Evolutionary conservation across 2,797 vertebrate species (phyloP).

Genomic region (Lepilemur ruficaudatus): DNA sequence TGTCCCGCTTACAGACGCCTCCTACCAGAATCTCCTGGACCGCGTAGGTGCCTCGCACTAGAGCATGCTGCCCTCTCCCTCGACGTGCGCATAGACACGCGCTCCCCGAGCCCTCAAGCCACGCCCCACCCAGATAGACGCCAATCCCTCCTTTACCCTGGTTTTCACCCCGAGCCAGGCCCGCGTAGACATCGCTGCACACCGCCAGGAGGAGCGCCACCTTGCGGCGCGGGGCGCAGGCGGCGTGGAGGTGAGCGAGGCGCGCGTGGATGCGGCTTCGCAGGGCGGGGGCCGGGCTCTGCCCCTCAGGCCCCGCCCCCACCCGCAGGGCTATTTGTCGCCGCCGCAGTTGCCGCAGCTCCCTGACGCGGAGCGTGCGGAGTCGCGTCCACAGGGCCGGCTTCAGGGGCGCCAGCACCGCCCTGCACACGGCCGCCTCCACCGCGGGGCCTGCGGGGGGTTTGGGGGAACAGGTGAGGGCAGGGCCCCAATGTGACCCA

Average conservation of each 20-base stretch:
- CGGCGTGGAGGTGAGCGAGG: slow-evolving; percentile 87
- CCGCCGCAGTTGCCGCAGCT: slow-evolving; percentile 82
- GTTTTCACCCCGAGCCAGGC: slow-evolving; percentile 83
- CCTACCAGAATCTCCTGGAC: neutral
- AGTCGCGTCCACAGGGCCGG: slow-evolving; percentile 86
- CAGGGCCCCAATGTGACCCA: neutral
- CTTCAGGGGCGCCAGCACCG: slow-evolving; percentile 88
- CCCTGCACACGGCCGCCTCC: slow-evolving; percentile 89
- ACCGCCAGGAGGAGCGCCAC: slow-evolving; percentile 89
- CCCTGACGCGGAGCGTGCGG: slow-evolving; percentile 71
- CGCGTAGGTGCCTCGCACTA: neutral
- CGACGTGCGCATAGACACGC: neutral
- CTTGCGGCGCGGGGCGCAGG: slow-evolving; percentile 92
- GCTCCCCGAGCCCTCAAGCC: neutral
- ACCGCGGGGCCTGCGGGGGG: slow-evolving; percentile 84
- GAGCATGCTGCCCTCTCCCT: slow-evolving; percentile 65
- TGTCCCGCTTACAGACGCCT: neutral
- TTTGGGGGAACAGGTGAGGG: neutral
- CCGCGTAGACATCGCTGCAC: slow-evolving; percentile 91
- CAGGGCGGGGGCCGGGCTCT: slow-evolving; percentile 78
- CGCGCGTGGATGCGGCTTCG: slow-evolving; percentile 89
- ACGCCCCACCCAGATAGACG: neutral
- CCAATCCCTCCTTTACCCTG: slow-evolving; percentile 27
- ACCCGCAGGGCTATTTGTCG: slow-evolving; percentile 84
- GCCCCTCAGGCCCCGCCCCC: slow-evolving; percentile 11